Evolutionary conservation across 2,797 vertebrate genomes (phyloP), one percentile per base, ranked within the genome.

Genomic region (Graptemys geographica): DNA sequence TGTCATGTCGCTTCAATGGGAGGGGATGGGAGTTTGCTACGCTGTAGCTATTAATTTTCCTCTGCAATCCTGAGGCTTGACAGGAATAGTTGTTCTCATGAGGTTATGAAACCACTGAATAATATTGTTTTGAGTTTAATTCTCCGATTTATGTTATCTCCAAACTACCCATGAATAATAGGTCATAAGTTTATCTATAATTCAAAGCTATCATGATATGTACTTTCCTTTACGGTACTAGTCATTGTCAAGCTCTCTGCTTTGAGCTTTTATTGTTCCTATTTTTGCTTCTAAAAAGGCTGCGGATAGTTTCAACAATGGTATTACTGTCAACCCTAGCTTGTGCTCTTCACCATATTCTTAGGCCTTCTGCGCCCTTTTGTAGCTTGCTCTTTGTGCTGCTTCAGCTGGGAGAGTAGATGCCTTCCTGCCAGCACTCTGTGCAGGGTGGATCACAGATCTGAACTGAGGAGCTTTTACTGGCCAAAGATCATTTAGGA

Each of bases 401-500:
- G 41, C 79, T 80, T 55, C 88, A 85, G 53, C 4, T 12, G 74
- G 65, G 37, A 0, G 44, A 80, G 31, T 1, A 28, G 65, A 51
- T 62, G 51, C 52, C 65, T 15, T 53, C 65, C 74, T 59, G 0
- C 44, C 19, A 9, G 59, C 87, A 41, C 51, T 0, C 27, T 33
- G 51, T 2, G 51, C 11, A 62, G 56, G 21, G 56, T 47, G 56
- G 37, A 12, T 25, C 12, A 9, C 33, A 47, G 49, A 11, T 56
- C 57, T 62, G 56, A 11, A 76, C 57, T 11, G n/a, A 79, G 33
- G 18, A 12, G 8, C 0, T 3, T n/a, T 0, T 4, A 0, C 8
- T 7, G 59, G 59, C 78, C 8, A 41, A 0, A 5, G 28, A 53
- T 6, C 3, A 19, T 11, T 31, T n/a, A 1, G 78, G 82, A 79